Evolutionary conservation across 23 tunicate species (phyloP).

Genomic region (Clavelina lepadiformis): DNA sequence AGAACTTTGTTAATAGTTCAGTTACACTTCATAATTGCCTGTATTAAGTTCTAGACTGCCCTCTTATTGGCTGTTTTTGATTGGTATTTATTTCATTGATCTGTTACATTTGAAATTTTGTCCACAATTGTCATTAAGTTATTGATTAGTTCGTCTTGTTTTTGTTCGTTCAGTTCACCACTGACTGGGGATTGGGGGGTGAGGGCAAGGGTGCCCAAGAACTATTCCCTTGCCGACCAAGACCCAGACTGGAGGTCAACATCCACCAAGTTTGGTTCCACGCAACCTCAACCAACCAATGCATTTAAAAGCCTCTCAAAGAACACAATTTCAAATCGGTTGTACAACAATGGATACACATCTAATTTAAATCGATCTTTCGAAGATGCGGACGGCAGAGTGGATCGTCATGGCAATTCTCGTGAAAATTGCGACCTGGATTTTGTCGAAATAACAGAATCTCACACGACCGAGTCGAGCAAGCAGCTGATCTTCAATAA

Average conservation of each 20-base stretch:
- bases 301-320: slow-evolving; percentile 40
- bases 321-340: not conserved
- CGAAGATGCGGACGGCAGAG: not conserved
- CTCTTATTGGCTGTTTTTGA: too few relatives aligned
- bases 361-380: not conserved
- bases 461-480: too few relatives aligned
- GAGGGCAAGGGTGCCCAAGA: too few relatives aligned
- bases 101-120: too few relatives aligned
- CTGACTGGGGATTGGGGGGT: not conserved
- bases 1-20: too few relatives aligned
- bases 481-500: not conserved
- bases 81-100: too few relatives aligned
- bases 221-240: slow-evolving; percentile 45
- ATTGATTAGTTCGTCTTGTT: not conserved
- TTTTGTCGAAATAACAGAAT: too few relatives aligned
- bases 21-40: too few relatives aligned
- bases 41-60: too few relatives aligned
- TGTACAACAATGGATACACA: not conserved
- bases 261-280: not conserved
- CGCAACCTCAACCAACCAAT: slow-evolving; percentile 13
- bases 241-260: slow-evolving; percentile 53
- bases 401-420: not conserved
- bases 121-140: not conserved
- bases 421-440: slow-evolving; percentile 1
- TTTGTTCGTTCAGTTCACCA: not conserved